Base-by-base conservation (phyloP, 2,888 invertebrate genomes). In the Melanargia galathea region DNA sequence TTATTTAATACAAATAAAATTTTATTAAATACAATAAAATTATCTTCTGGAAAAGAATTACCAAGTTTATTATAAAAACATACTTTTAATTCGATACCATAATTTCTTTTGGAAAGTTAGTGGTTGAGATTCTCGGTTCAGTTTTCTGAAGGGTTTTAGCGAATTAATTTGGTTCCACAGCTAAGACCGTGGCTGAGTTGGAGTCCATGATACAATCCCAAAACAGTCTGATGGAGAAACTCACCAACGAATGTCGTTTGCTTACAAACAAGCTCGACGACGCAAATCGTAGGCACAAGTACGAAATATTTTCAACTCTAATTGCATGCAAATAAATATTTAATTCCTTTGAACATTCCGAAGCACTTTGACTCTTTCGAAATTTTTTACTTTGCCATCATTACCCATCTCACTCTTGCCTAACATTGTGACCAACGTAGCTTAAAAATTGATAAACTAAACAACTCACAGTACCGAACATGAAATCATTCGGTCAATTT, bases 221-320 rank as follows among this genome's bases (percentile, higher is more conserved):
- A 94, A 96, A 96, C 94, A 95, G 95, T 94, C 95, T 96, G 94
- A 96, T 97, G 95, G 96, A 96, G 93, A 96, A 95, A 94, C 94
- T 97, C 92, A 96, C 96, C 84, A 93, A 93, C 84, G 96, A 97
- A 93, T 97, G 97, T 93, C 96, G 96, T 93, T 93, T 93, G 91
- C 94, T 97, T 91, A 97, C 97, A 85, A 93, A 95, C 92, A 96
- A 96, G 93, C 94, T 97, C 93, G 97, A 97, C 93, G 96, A 96
- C 90, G 94, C 96, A 87, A 95, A 94, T 90, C 93, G 94, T 92
- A 95, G 95, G 92, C 96, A 97, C 95, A 96, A 97, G 97, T 97
- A 96, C 94, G 94, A 82, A 81, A 69, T 66, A 75, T 79, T 84
- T 80, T 82, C 71, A 82, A 82, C 73, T 80, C 76, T 79, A 80